phyloP scores from a whole-genome alignment of 35 echinoderm and acorn worm genomes.

The Lytechinus pictus region DNA sequence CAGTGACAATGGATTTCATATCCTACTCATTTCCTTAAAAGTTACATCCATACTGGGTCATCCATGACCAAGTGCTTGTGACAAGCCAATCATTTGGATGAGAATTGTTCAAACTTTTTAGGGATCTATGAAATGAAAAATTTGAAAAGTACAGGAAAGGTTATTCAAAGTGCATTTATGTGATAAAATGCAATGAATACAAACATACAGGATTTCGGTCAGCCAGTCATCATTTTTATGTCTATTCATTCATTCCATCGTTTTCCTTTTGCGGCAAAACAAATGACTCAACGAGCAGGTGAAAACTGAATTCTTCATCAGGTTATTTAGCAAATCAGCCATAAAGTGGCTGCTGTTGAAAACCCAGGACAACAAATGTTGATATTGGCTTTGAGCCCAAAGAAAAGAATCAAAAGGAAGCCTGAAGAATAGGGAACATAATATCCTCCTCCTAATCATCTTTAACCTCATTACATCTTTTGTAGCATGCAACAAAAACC shows the following conservation, averaged over 20 bases:
- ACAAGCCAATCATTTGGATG: background rate
- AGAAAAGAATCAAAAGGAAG: background rate
- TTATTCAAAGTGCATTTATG: background rate
- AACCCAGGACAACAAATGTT: background rate
- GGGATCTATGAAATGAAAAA: background rate
- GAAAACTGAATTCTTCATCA: background rate
- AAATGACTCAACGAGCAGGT: background rate
- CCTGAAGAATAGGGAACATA: background rate
- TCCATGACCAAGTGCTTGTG: background rate
- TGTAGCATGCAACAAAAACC: background rate
- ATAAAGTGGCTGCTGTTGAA: background rate
- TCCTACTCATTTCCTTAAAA: background rate
- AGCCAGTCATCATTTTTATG: background rate
- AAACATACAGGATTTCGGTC: background rate
- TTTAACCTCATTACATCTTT: background rate
- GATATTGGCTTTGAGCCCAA: background rate
- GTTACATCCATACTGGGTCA: background rate
- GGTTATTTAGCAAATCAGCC: background rate
- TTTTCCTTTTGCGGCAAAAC: background rate
- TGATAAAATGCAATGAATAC: background rate
- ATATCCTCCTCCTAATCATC: background rate
- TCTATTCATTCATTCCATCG: background rate
- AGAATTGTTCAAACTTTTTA: background rate
- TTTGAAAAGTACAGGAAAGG: background rate
- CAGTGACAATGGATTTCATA: background rate